Evolutionary conservation across 2,888 invertebrate species (phyloP).

Genomic region (Dryocosmus kuriphilus): DNA sequence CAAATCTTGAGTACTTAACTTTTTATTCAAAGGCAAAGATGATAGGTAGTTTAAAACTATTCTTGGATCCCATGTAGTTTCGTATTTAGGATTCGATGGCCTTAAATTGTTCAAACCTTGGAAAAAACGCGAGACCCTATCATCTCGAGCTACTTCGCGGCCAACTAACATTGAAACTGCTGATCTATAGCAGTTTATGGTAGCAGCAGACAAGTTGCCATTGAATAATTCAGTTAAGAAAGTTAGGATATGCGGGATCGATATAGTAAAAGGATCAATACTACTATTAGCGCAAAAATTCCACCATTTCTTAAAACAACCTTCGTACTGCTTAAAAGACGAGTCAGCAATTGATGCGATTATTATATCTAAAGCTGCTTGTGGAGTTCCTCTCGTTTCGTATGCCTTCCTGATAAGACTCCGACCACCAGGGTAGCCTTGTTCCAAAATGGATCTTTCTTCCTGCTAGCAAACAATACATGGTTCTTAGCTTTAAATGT

Average conservation of each 20-base stretch:
- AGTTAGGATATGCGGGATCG: conserved; percentile 22
- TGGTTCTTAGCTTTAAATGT: too few species aligned
- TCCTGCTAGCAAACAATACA: conserved; percentile 51
- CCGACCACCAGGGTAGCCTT: conserved; percentile 62
- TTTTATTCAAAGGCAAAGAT: conserved; percentile 20
- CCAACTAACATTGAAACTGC: conserved; percentile 52
- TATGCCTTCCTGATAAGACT: too few species aligned
- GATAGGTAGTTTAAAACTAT: conserved; percentile 27
- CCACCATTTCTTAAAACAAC: conserved; percentile 17
- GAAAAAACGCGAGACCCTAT: conserved; percentile 55
- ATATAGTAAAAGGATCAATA: too few species aligned
- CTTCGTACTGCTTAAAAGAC: too few species aligned
- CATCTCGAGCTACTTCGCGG: conserved; percentile 49
- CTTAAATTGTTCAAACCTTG: conserved; percentile 58
- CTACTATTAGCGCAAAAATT: conserved; percentile 45
- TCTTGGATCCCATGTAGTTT: conserved; percentile 63
- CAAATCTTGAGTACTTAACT: conserved; percentile 19
- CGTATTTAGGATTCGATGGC: conserved; percentile 58
- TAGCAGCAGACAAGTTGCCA: conserved; percentile 46
- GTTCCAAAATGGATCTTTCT: conserved; percentile 48
- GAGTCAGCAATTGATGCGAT: too few species aligned
- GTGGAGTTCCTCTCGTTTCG: conserved; percentile 49
- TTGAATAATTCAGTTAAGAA: conserved; percentile 47
- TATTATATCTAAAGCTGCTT: conserved; percentile 39
- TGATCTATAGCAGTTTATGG: conserved; percentile 51